Percentiles rank a stretch among this genome's conserved stretches.
phyloP scores from a whole-genome alignment of 1,140 invertebrate genomes.

The Eurytemora carolleeae region DNA sequence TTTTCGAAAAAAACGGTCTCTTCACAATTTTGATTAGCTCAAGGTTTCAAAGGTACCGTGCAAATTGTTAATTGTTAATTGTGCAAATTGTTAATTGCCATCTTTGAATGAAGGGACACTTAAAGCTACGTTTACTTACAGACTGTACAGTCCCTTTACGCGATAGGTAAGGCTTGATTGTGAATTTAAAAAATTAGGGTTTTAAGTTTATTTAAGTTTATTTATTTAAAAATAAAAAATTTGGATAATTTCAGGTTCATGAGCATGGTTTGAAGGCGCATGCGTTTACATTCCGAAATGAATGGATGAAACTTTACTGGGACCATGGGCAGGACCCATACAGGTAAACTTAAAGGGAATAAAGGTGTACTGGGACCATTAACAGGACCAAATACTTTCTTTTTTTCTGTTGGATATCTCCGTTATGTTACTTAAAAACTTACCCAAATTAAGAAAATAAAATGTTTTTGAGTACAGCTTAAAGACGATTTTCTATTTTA shows the following conservation, averaged over 20 bases:
- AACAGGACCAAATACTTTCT: background rate
- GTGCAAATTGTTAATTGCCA: too few relatives aligned
- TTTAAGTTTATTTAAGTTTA: too few relatives aligned
- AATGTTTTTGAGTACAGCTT: background rate
- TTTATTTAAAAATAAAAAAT: too few relatives aligned
- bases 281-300: constrained; percentile 10
- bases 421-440: background rate
- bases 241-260: constrained; percentile 4
- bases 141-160: too few relatives aligned
- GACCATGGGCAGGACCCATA: constrained; percentile 11
- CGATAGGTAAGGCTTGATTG: too few relatives aligned
- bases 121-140: too few relatives aligned
- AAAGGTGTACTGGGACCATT: background rate
- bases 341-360: constrained; percentile 1
- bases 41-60: too few relatives aligned
- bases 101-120: too few relatives aligned
- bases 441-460: background rate
- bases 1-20: too few relatives aligned
- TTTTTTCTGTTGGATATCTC: background rate
- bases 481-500: background rate
- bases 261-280: background rate
- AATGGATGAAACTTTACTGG: constrained; percentile 6
- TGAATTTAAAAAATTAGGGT: too few relatives aligned
- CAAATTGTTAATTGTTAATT: too few relatives aligned
- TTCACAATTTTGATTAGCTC: too few relatives aligned